These are phyloP conservation scores for Villa cingulata DNA, from an alignment of 2,888 invertebrate genomes.

Conservation along the genomic window DNA sequence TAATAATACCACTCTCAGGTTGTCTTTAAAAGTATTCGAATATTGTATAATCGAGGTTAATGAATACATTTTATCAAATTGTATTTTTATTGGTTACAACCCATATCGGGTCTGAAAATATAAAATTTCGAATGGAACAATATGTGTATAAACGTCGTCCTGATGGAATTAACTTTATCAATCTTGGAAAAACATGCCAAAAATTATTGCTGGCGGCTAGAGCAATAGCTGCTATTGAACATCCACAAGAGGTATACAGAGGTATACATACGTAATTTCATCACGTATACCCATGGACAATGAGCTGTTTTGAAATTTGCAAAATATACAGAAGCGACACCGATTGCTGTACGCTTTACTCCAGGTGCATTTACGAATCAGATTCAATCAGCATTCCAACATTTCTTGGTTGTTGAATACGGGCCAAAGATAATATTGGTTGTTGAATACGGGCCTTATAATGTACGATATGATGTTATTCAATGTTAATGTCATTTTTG, in stretches of 20 bases:
- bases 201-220: constrained; percentile 93
- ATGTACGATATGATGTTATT: too few relatives aligned
- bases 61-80: too few relatives aligned
- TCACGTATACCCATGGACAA: constrained; percentile 90
- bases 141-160: constrained; percentile 92
- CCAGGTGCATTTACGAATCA: constrained; percentile 98
- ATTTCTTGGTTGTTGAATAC: constrained; percentile 88
- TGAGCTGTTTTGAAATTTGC: constrained; percentile 97
- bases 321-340: constrained; percentile 93
- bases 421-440: too few relatives aligned
- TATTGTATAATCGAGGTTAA: too few relatives aligned
- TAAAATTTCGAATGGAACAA: constrained; percentile 93
- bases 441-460: too few relatives aligned
- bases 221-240: constrained; percentile 96
- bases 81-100: constrained; percentile 89
- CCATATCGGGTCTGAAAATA: constrained; percentile 88
- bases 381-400: constrained; percentile 90
- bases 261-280: constrained; percentile 87
- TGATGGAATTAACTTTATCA: constrained; percentile 92
- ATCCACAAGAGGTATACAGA: constrained; percentile 80
- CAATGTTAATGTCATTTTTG: too few relatives aligned
- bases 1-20: too few relatives aligned
- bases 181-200: constrained; percentile 96
- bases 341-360: constrained; percentile 98
- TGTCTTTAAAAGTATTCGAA: too few relatives aligned